phyloP scores from a whole-genome alignment of 2,797 vertebrate species.

The Limnodromus scolopaceus region DNA sequence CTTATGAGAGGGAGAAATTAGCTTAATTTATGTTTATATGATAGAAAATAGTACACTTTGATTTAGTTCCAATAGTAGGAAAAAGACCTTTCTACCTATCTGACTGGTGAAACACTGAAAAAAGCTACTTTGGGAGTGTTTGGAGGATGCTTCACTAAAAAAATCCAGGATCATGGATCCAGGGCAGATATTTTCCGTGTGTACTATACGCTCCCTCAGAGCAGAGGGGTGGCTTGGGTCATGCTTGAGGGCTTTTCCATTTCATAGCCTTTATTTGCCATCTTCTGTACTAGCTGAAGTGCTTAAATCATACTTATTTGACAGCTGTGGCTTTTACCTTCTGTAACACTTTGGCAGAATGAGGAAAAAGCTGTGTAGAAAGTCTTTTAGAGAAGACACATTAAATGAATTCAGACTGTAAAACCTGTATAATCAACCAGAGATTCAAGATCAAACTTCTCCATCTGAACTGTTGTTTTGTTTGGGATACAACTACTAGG shows the following conservation, averaged over 20 bases:
- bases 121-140: not conserved
- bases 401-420: not conserved
- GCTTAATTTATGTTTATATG: not conserved
- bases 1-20: not conserved
- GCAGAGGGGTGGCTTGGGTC: not conserved
- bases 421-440: not conserved
- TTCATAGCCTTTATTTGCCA: not conserved
- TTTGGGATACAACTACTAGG: not conserved
- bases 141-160: not conserved
- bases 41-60: not conserved
- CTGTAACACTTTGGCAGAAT: not conserved
- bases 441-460: not conserved
- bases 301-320: not conserved
- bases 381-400: not conserved
- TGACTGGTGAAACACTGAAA: not conserved
- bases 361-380: not conserved
- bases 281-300: not conserved
- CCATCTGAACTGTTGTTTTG: not conserved
- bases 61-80: not conserved
- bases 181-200: not conserved
- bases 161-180: not conserved
- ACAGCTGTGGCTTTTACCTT: not conserved
- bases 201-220: not conserved
- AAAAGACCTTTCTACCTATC: not conserved
- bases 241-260: not conserved